Evolutionary conservation across 2,797 vertebrate species (phyloP).

Genomic region (Danio aesculapii): DNA sequence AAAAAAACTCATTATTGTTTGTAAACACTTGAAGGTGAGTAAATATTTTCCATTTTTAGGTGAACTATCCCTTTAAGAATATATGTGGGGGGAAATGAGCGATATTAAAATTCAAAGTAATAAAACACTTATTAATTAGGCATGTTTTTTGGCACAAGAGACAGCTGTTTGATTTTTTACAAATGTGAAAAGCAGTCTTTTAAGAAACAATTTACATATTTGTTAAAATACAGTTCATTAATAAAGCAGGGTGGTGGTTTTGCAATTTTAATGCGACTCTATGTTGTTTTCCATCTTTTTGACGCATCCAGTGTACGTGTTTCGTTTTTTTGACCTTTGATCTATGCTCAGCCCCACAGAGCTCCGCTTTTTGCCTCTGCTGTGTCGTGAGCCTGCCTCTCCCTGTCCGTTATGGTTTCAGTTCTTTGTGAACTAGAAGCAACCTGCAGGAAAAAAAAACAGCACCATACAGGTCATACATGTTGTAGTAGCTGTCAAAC

Average conservation of each 20-base stretch:
- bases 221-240: slow-evolving; percentile 36
- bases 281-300: slow-evolving; percentile 43
- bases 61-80: neutral
- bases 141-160: slow-evolving; percentile 1
- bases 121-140: slow-evolving; percentile 37
- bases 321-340: slow-evolving; percentile 56
- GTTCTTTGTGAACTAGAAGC: slow-evolving; percentile 86
- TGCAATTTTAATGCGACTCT: slow-evolving; percentile 33
- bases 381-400: slow-evolving; percentile 65
- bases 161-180: slow-evolving; percentile 17
- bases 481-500: slow-evolving; percentile 81
- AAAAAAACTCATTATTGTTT: no score
- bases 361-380: slow-evolving; percentile 55
- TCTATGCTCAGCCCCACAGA: slow-evolving; percentile 49
- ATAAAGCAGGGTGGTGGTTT: slow-evolving; percentile 19
- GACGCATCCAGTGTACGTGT: slow-evolving; percentile 20
- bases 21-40: no score
- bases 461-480: slow-evolving; percentile 83
- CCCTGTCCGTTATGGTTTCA: slow-evolving; percentile 78
- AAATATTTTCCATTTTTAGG: neutral
- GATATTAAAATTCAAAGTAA: neutral
- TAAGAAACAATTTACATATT: slow-evolving; percentile 11
- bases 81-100: neutral
- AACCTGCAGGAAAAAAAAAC: slow-evolving; percentile 79
- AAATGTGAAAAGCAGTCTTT: neutral